Conservation (phyloP, 1,140 invertebrate genomes). For the Drosophila lini region DNA sequence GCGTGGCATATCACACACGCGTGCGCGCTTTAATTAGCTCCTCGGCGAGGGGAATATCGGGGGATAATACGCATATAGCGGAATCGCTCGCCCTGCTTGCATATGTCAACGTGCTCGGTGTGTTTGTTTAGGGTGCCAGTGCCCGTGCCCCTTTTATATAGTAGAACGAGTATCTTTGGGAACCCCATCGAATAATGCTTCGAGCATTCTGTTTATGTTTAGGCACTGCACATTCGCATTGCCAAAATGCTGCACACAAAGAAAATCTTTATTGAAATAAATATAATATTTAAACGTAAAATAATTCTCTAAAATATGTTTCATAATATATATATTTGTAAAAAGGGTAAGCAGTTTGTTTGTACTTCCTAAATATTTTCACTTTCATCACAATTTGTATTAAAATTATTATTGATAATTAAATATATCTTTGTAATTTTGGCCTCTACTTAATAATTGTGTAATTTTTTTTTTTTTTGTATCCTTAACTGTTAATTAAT, state of each 20-base stretch:
- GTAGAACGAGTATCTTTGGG: slow-evolving; percentile 2
- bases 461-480: not conserved
- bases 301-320: not conserved
- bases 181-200: slow-evolving; percentile 26
- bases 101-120: slow-evolving; percentile 60
- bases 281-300: not conserved
- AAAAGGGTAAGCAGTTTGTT: too few relatives aligned
- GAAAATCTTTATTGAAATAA: not conserved
- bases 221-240: slow-evolving; percentile 44
- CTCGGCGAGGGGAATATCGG: slow-evolving; percentile 3
- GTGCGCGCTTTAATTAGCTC: slow-evolving; percentile 75
- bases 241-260: slow-evolving; percentile 42
- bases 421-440: not conserved
- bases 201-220: slow-evolving; percentile 52
- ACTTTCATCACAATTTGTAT: too few relatives aligned
- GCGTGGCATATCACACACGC: slow-evolving; percentile 74
- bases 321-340: not conserved
- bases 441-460: too few relatives aligned
- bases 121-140: slow-evolving; percentile 53
- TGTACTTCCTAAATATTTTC: too few relatives aligned
- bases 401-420: too few relatives aligned
- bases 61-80: slow-evolving; percentile 4
- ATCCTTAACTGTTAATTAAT: not conserved
- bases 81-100: slow-evolving; percentile 26
- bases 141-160: not conserved